A percentile compares a stretch with the other conserved stretches of the same genome.
These are phyloP conservation scores for Phymastichus coffea DNA, from an alignment of 1,140 invertebrate species.

Conservation along the genomic window DNA sequence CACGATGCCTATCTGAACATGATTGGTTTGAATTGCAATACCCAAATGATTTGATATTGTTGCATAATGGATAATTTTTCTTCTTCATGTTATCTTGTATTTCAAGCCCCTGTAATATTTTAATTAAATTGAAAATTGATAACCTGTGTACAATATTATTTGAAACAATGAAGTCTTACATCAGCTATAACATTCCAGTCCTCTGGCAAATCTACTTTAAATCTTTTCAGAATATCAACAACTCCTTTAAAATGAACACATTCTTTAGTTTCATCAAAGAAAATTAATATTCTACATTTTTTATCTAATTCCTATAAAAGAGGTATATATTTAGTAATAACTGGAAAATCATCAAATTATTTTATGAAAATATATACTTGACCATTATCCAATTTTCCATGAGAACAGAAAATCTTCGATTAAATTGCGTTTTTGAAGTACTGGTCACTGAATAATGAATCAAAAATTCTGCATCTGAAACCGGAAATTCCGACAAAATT, in stretches of 20 bases:
- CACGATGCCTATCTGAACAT: constrained; percentile 44
- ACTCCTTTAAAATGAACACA: constrained; percentile 44
- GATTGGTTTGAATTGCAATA: constrained; percentile 39
- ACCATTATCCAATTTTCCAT: constrained; percentile 47
- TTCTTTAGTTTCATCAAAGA: constrained; percentile 45
- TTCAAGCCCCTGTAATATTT: constrained; percentile 35
- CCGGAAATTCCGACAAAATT: constrained; percentile 42
- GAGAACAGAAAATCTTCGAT: constrained; percentile 49
- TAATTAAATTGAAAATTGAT: constrained; percentile 19
- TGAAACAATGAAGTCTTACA: constrained; percentile 31
- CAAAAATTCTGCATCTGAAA: constrained; percentile 46
- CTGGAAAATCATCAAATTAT: constrained; percentile 5
- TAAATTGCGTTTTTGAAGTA: constrained; percentile 44
- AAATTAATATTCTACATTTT: constrained; percentile 40
- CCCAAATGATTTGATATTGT: constrained; percentile 48
- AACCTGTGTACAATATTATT: constrained; percentile 7
- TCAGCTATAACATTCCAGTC: constrained; percentile 31
- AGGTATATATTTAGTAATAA: too few species aligned
- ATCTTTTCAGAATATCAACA: constrained; percentile 42
- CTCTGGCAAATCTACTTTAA: constrained; percentile 35
- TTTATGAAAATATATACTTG: constrained; percentile 19
- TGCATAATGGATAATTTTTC: constrained; percentile 41
- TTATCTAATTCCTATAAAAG: constrained; percentile 33
- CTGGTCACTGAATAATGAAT: constrained; percentile 50
- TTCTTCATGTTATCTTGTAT: constrained; percentile 41